These are phyloP conservation scores for Diabrotica balteata DNA, from an alignment of 2,888 invertebrate species.

Conservation along the genomic window DNA sequence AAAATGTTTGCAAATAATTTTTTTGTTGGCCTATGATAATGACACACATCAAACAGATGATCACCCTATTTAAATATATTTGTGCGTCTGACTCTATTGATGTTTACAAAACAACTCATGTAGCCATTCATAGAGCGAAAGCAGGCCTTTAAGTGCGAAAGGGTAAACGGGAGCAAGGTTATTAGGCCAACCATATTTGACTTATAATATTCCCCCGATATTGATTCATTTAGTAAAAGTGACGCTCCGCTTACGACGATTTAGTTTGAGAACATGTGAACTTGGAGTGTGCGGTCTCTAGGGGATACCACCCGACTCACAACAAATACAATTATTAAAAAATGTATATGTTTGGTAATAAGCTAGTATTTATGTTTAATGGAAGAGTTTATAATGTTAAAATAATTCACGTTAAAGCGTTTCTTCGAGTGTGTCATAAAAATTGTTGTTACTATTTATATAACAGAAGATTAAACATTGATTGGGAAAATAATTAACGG, in stretches of 20 bases:
- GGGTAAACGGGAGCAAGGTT: conserved; percentile 41
- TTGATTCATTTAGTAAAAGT: conserved; percentile 31
- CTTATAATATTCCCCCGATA: conserved; percentile 33
- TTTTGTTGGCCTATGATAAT: too few relatives aligned
- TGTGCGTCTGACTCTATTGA: not conserved
- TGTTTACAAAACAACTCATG: conserved; percentile 1
- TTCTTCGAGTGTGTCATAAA: too few relatives aligned
- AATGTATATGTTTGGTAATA: too few relatives aligned
- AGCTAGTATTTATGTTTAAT: too few relatives aligned
- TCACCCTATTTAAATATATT: not conserved
- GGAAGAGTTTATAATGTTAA: too few relatives aligned
- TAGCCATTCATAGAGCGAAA: not conserved
- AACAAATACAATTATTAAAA: conserved; percentile 32
- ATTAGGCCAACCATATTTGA: conserved; percentile 39
- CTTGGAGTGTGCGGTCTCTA: conserved; percentile 43
- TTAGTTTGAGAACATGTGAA: conserved; percentile 31
- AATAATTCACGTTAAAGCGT: too few relatives aligned
- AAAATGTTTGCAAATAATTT: too few relatives aligned
- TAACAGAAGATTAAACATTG: too few relatives aligned
- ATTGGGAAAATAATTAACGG: too few relatives aligned
- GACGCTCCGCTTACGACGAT: not conserved
- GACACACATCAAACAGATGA: not conserved
- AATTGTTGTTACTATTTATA: too few relatives aligned
- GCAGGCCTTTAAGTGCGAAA: conserved; percentile 8
- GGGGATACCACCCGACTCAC: conserved; percentile 41